Evolutionary conservation across 2,797 vertebrate species (phyloP).

Genomic region (Ptychadena robeensis): DNA sequence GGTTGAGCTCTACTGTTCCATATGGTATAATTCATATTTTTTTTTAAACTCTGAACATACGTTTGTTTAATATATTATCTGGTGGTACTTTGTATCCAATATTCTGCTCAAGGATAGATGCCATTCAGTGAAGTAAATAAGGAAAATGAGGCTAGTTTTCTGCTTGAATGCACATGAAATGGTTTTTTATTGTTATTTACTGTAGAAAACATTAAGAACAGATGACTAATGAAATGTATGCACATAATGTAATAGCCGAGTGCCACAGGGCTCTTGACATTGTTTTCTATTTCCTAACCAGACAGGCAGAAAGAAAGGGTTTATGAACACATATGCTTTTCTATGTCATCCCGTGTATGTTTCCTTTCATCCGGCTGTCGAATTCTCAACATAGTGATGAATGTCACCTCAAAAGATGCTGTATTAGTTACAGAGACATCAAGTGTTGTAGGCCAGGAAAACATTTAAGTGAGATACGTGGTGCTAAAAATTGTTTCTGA

Average conservation of each 20-base stretch:
- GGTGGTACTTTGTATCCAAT: background rate
- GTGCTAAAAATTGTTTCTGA: constrained; percentile 37
- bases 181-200: constrained; percentile 24
- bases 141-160: constrained; percentile 27
- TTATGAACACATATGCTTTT: constrained; percentile 48
- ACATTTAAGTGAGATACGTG: constrained; percentile 29
- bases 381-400: constrained; percentile 50
- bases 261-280: constrained; percentile 17
- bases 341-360: constrained; percentile 12
- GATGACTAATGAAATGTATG: constrained; percentile 26
- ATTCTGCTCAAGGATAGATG: background rate
- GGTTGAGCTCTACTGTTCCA: too few species aligned
- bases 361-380: constrained; percentile 37
- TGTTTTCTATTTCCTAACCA: constrained; percentile 22
- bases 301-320: constrained; percentile 2
- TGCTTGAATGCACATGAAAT: constrained; percentile 20
- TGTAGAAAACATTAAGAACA: constrained; percentile 31
- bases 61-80: background rate
- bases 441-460: constrained; percentile 5
- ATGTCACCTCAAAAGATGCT: background rate
- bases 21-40: too few species aligned
- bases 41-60: background rate
- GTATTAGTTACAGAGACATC: constrained; percentile 42
- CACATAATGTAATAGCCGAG: constrained; percentile 8
- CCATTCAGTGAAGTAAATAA: constrained; percentile 9